Evolutionary conservation across 2,113 vertebrate genomes (phyloP).

Genomic region (Tragelaphus scriptus): DNA sequence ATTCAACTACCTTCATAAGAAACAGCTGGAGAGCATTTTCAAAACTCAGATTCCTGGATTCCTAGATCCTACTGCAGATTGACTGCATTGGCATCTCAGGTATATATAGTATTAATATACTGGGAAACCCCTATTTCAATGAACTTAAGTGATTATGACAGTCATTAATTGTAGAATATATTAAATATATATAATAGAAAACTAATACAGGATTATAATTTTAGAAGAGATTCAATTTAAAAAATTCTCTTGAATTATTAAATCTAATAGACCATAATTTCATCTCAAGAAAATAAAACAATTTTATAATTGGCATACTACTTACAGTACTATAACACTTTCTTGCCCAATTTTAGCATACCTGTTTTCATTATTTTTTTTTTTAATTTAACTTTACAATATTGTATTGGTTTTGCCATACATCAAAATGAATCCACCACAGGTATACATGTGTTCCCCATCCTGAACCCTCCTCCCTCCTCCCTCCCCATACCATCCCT

Average conservation of each 20-base stretch:
- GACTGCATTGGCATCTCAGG: background rate
- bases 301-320: background rate
- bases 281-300: background rate
- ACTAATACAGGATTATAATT: background rate
- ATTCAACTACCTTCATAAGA: background rate
- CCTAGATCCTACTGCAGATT: background rate
- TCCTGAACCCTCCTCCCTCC: no score
- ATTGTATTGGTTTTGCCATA: no score
- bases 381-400: no score
- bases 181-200: background rate
- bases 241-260: background rate
- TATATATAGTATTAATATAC: background rate
- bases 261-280: background rate
- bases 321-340: background rate
- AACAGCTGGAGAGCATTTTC: background rate
- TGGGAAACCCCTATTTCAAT: background rate
- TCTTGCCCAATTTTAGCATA: background rate
- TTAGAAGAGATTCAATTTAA: background rate
- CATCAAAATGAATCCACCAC: no score
- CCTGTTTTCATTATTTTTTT: background rate
- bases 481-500: no score
- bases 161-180: background rate
- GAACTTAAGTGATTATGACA: background rate
- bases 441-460: no score
- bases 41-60: background rate